A percentile compares a stretch with the other conserved stretches of the same genome.
Conservation (phyloP, 2,797 vertebrate species). For the Lagocephalus sceleratus region DNA sequence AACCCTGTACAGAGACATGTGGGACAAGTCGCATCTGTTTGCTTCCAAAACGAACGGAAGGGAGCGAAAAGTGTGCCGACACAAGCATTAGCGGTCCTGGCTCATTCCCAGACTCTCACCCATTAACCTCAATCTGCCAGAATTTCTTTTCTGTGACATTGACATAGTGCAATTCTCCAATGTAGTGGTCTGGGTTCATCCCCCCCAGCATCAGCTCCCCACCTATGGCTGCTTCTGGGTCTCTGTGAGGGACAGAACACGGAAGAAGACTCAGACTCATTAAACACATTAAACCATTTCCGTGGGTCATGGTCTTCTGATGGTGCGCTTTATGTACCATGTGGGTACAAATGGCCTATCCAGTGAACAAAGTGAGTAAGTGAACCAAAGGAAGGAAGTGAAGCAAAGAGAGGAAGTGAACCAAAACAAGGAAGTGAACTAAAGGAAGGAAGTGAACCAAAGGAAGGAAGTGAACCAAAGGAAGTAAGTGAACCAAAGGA, state of each 20-base stretch:
- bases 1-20: constrained; percentile 62
- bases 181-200: constrained; percentile 77
- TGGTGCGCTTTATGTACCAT: no score
- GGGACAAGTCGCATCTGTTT: not conserved
- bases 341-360: no score
- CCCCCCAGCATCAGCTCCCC: constrained; percentile 87
- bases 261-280: no score
- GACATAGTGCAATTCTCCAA: constrained; percentile 82
- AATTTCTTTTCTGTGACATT: constrained; percentile 83
- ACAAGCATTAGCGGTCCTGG: not conserved
- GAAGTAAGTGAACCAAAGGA: no score
- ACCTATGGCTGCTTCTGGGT: constrained; percentile 66
- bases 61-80: not conserved
- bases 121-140: constrained; percentile 84
- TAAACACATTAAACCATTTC: no score
- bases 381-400: no score
- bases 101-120: constrained; percentile 59
- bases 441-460: no score
- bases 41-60: not conserved
- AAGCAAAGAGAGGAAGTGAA: no score
- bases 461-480: no score
- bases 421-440: no score
- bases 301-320: no score
- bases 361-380: no score
- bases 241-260: constrained; percentile 46